Base-by-base conservation (phyloP, 2,113 vertebrate genomes). In the Coracopsis vasa region DNA sequence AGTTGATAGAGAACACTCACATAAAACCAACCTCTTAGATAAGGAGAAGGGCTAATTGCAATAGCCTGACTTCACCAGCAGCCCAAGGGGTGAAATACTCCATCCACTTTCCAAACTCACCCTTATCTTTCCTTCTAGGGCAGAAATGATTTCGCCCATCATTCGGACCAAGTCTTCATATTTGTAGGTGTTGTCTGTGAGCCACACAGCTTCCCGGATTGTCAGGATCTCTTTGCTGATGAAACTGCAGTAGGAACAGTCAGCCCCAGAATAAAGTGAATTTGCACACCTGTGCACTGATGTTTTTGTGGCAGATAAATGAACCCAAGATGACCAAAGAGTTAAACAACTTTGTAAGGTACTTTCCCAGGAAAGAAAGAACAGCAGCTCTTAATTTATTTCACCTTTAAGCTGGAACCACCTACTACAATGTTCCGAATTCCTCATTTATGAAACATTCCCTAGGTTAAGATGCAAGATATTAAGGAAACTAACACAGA, bases 151-250 rank as follows among this genome's bases (percentile, higher is more conserved):
- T 94, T 99, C 99, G 1, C 99, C 99, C 99, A 99, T 99, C 99
- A 99, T 99, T 80, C 99, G 98, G 53, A 99, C 99, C 92, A 99
- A 91, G 94, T 99, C 99, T 82, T 99, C 99, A 6, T 99, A 99
- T 94, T 99, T 99, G 96, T 99, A 99, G 0, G 99, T 99, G 97
- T 99, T 99, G 97, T 99, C 99, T 1, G 99, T 99, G 62, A 99
- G 98, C 99, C 99, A 99, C 58, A 99, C 99, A 1, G 99, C 99
- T 97, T 99, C 99, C 6, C 99, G 98, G 85, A 99, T 99, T 0
- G 99, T 99, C 96, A 99, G 91, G 92, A 99, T 99, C 86, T 99
- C 99, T 97, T 99, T 99, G 97, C 99, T 99, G 75, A 99, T 98
- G 91, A 99, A 98, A 83, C 98, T 98, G 97, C 9, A 88, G 35